Conservation (phyloP, 1,140 invertebrate genomes). For the Neodiprion virginianus region DNA sequence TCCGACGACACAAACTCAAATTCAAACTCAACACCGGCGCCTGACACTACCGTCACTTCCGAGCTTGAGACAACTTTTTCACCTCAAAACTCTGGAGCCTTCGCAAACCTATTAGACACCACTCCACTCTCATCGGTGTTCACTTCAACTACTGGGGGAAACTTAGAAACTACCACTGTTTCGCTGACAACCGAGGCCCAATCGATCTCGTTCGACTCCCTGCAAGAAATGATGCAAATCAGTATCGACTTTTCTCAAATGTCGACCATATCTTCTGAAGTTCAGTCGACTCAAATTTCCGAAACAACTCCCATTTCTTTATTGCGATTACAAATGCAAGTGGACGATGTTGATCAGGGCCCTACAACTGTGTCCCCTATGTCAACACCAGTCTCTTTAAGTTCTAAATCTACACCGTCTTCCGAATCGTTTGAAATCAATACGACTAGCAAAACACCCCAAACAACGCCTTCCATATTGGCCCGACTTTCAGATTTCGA, state of each 20-base stretch:
- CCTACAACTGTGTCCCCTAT: background rate
- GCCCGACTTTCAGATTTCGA: background rate
- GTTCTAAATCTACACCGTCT: background rate
- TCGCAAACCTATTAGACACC: background rate
- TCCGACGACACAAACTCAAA: background rate
- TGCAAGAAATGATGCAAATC: background rate
- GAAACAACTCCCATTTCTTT: background rate
- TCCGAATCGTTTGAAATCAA: background rate
- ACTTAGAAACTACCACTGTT: background rate
- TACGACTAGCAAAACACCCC: background rate
- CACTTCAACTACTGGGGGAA: background rate
- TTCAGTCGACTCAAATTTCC: background rate
- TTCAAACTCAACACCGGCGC: background rate
- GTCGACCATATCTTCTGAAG: background rate
- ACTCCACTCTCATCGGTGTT: background rate
- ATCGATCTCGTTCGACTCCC: background rate
- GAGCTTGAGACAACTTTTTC: slow-evolving; percentile 21
- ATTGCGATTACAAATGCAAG: background rate
- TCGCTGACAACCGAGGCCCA: background rate
- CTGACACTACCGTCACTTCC: background rate
- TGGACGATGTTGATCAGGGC: background rate
- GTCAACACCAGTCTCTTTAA: background rate
- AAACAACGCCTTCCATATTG: background rate
- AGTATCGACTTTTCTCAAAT: background rate
- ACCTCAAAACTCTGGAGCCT: background rate